Percentiles rank a stretch among this genome's conserved stretches.
Conservation (phyloP, 2,888 invertebrate genomes). For the Flabesymbios commensalis region DNA sequence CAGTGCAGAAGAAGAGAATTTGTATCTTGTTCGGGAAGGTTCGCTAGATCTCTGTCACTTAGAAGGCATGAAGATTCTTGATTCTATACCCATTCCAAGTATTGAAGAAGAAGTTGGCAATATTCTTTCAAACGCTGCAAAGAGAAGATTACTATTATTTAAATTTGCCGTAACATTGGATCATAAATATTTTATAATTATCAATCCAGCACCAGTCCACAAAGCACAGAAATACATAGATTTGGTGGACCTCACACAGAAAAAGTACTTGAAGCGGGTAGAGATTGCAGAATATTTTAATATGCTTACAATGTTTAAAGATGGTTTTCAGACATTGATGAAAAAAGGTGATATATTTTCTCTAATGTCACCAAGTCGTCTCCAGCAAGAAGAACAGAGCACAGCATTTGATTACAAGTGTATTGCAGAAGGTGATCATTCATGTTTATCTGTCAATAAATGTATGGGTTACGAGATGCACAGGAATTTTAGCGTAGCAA, state of each 20-base stretch:
- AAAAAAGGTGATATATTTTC: too few relatives aligned
- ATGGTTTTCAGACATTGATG: too few relatives aligned
- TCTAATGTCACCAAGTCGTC: too few relatives aligned
- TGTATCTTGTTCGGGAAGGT: conserved; percentile 19
- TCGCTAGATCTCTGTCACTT: conserved; percentile 8
- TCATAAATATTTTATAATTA: conserved; percentile 21
- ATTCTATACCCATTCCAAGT: neutral
- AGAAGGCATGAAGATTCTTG: neutral
- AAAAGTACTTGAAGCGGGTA: conserved; percentile 2
- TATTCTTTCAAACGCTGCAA: conserved; percentile 14
- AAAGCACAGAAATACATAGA: conserved; percentile 23
- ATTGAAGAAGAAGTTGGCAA: conserved; percentile 22
- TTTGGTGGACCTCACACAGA: conserved; percentile 14
- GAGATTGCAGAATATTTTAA: too few relatives aligned
- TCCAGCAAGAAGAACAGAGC: too few relatives aligned
- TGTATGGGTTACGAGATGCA: conserved; percentile 10
- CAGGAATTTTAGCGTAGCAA: neutral
- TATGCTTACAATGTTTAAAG: too few relatives aligned
- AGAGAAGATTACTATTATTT: conserved; percentile 13
- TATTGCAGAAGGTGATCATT: neutral
- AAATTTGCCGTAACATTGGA: conserved; percentile 22
- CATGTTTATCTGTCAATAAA: conserved; percentile 13
- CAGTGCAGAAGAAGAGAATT: neutral
- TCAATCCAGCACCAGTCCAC: conserved; percentile 12
- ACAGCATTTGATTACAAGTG: too few relatives aligned